Conservation (phyloP, 2,113 vertebrate genomes). For the Ascaphus truei region DNA sequence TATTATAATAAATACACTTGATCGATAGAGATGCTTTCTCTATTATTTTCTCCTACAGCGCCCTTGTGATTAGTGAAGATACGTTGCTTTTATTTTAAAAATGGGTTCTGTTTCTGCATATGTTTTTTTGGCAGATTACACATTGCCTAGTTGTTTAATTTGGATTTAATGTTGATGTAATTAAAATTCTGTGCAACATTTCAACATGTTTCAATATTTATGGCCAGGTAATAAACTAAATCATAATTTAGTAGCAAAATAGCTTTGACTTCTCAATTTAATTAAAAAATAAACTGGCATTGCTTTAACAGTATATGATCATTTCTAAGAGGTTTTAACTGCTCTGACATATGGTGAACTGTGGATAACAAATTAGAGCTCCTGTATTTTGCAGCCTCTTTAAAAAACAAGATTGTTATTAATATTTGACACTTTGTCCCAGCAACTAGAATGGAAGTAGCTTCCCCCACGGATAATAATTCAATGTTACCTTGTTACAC, state of each 20-base stretch:
- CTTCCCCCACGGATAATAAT: too few relatives aligned
- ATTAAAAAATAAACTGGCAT: constrained; percentile 36
- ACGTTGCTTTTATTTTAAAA: too few relatives aligned
- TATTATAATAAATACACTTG: too few relatives aligned
- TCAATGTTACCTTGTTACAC: too few relatives aligned
- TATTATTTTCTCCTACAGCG: too few relatives aligned
- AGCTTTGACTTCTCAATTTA: constrained; percentile 43
- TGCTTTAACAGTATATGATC: constrained; percentile 34
- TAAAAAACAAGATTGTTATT: too few relatives aligned
- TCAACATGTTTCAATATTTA: constrained; percentile 47
- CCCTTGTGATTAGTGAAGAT: too few relatives aligned
- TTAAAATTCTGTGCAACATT: constrained; percentile 46
- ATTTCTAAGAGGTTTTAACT: constrained; percentile 33
- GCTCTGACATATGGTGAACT: constrained; percentile 1
- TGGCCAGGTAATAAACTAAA: constrained; percentile 43
- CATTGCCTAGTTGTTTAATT: constrained; percentile 56
- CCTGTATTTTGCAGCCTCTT: too few relatives aligned
- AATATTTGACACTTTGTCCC: not conserved
- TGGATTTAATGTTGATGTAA: constrained; percentile 50
- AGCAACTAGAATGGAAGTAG: not conserved
- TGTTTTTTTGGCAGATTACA: constrained; percentile 43
- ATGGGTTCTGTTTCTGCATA: constrained; percentile 42
- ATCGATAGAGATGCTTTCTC: too few relatives aligned
- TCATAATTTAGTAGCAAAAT: constrained; percentile 5
- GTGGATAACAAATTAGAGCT: not conserved